phyloP scores from a whole-genome alignment of 2,888 invertebrate genomes.

The Drosophila lacicola region DNA sequence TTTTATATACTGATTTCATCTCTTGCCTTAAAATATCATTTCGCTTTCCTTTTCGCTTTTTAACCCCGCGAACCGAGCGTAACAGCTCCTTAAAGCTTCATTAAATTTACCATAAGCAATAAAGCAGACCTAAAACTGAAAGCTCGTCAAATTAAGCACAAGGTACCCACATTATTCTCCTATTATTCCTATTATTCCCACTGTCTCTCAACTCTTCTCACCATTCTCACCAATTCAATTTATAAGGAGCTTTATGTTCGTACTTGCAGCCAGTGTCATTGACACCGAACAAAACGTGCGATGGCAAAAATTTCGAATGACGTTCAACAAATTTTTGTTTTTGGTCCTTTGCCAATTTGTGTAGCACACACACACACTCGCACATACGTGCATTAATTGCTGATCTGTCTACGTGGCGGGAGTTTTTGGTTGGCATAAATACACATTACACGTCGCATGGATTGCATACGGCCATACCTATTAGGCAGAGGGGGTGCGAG shows the following conservation, averaged over 20 bases:
- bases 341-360: conserved; percentile 20
- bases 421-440: conserved; percentile 47
- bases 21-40: no score
- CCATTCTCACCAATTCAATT: conserved; percentile 1
- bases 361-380: background rate
- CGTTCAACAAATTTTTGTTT: conserved; percentile 26
- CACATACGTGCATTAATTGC: conserved; percentile 49
- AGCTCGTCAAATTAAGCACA: background rate
- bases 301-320: conserved; percentile 26
- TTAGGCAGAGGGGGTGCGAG: conserved; percentile 36
- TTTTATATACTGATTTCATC: no score
- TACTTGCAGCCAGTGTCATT: conserved; percentile 22
- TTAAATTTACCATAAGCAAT: no score
- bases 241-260: conserved; percentile 1
- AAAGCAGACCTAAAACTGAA: background rate
- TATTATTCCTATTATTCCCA: no score
- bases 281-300: conserved; percentile 8
- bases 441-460: conserved; percentile 38
- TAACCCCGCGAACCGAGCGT: no score
- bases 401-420: conserved; percentile 46
- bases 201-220: background rate
- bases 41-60: no score
- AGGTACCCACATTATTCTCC: background rate
- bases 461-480: conserved; percentile 45
- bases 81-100: no score